Base-by-base conservation (phyloP, 2,888 invertebrate species). In the Xiphydria camelus region DNA sequence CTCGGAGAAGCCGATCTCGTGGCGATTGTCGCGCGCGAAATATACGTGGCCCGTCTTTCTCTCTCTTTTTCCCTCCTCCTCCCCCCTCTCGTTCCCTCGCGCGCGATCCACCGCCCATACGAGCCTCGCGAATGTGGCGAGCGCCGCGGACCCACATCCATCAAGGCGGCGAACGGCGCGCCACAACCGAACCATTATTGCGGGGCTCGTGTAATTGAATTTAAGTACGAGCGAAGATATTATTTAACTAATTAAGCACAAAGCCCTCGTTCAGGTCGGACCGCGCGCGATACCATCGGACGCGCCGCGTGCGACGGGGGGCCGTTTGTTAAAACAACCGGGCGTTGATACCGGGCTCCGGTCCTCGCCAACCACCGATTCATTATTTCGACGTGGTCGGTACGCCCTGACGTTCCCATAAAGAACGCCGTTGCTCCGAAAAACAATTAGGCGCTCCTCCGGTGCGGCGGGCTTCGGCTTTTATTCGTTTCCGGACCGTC, bases 201-300 rank as follows among this genome's bases (percentile, higher is more conserved):
- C 61, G 60, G 62, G 57, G 55, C 60, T 67, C 62, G 59, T 55
- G 62, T 71, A 68, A 73, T 73, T 73, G 71, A 72, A 73, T 73
- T 66, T 64, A 72, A 72, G 68, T 64, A 67, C 72, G 62, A 65
- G 70, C 64, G 62, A 68, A 73, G 73, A 73, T 73, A 73, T 73
- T 71, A 73, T 73, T 73, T 66, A 71, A 71, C 70, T 73, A 73
- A 73, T 73, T 73, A 70, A 62, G 59, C 64, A 72, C 70, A 70
- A 66, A 67, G 72, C 69, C 65, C 59, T 67, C 68, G 64, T 70
- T 73, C 64, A 69, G 62, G 60, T 51, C 57, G 61, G 57, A 58
- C 55, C 59, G 55, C 57, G 60, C 61, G 61, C 60, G 68, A 68
- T 64, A 57, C 43, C 46, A 58, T 56, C 56, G 46, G 42, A 36